A percentile compares a stretch with the other conserved stretches of the same genome.
phyloP scores from a whole-genome alignment of 2,797 vertebrate species.

The Balearica regulorum region DNA sequence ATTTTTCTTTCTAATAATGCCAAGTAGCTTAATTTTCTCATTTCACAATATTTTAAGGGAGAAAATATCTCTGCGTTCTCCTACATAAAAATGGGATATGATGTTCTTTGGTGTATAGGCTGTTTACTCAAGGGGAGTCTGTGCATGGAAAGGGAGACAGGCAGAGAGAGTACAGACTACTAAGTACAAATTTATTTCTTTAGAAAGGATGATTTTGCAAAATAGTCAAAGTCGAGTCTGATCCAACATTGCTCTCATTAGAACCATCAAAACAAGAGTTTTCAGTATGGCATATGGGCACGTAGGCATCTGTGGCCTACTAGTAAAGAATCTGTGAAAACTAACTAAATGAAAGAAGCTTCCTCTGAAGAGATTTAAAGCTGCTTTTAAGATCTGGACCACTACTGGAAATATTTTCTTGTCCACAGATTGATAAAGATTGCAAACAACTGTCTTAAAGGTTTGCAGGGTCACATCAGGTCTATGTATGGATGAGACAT shows the following conservation, averaged over 20 bases:
- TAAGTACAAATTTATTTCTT: neutral
- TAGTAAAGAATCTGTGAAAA: slow-evolving; percentile 14
- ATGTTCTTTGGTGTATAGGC: neutral
- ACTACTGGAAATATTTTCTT: neutral
- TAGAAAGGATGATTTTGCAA: neutral
- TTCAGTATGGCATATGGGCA: neutral
- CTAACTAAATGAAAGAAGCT: neutral
- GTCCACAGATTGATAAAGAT: neutral
- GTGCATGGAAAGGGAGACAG: neutral
- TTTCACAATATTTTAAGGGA: neutral
- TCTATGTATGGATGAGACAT: neutral
- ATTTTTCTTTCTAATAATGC: neutral
- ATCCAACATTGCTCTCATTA: slow-evolving; percentile 14
- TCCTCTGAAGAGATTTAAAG: neutral
- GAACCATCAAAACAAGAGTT: neutral
- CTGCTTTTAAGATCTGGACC: neutral
- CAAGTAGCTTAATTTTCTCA: neutral
- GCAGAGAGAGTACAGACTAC: neutral
- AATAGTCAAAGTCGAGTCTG: neutral
- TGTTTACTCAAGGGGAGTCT: neutral
- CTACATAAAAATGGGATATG: neutral
- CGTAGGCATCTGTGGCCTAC: neutral
- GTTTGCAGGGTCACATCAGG: neutral
- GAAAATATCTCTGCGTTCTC: neutral
- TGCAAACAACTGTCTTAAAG: neutral